Base-by-base conservation (phyloP, 2,113 vertebrate genomes). In the Ceyx margarethae region DNA sequence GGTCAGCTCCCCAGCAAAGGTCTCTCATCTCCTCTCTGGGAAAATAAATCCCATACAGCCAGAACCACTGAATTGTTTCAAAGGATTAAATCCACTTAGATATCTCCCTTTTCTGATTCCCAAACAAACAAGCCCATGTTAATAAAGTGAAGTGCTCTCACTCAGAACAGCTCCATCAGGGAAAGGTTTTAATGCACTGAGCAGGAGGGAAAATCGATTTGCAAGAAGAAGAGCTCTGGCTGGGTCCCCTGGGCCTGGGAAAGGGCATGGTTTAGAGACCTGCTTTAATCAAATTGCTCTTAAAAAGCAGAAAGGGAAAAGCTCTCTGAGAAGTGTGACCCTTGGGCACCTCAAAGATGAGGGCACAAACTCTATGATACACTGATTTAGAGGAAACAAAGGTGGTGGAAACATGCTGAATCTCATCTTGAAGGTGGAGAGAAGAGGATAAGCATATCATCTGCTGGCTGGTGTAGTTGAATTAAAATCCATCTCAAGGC, bases 271-370 rank as follows among this genome's bases (percentile, higher is more conserved):
- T 74, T 95, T 73, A 74, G 46, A 89, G 79, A 87, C 20, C 33
- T 48, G 28, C 43, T 92, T 91, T 92, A 85, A 92, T 86, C 28
- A 94, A 91, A 86, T 84, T 73, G 62, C 67, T 94, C 84, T 94
- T 89, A 66, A 89, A 85, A 92, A 80, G 64, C 43, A 92, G 64
- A 86, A 88, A 87, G 26, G 9, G 23, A 93, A 90, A 93, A 92
- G 53, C 37, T 84, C 40, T 65, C 75, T 45, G 67, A 75, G 51
- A 85, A 87, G 71, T 31, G 46, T 79, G 66, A 79, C 84, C 79
- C 80, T 43, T 61, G 56, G 37, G 16, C 56, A 76, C 22, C 37
- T 92, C 58, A n/a, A 33, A 78, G 82, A 46, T 65, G 65, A 81
- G 37, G 65, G 74, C 35, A 45, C 18, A 81, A 67, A 64, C 45